phyloP scores from a whole-genome alignment of 2,113 vertebrate genomes.

The Hemibagrus wyckioides region DNA sequence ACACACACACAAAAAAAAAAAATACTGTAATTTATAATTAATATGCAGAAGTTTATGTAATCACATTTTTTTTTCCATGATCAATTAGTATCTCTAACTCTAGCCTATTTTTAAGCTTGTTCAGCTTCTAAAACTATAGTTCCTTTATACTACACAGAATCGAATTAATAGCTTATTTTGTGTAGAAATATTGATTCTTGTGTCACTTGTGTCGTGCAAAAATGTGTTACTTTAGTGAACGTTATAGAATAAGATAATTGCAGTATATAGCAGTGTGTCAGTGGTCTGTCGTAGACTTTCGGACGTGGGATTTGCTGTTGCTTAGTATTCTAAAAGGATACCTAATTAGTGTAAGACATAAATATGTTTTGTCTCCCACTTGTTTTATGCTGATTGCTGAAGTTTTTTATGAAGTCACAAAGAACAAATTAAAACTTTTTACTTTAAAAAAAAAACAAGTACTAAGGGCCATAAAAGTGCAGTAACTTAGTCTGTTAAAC shows the following conservation, averaged over 20 bases:
- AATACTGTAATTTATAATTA: background rate
- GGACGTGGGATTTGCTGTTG: background rate
- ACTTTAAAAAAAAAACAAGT: background rate
- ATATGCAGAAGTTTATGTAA: background rate
- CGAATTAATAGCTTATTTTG: background rate
- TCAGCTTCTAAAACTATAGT: background rate
- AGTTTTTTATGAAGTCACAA: background rate
- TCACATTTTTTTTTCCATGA: background rate
- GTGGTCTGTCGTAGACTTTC: background rate
- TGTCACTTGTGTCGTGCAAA: background rate
- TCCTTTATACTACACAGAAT: background rate
- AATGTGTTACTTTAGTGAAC: background rate
- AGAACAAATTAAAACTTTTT: background rate
- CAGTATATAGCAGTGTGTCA: background rate
- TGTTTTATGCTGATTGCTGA: background rate
- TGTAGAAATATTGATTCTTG: background rate
- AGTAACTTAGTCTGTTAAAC: background rate
- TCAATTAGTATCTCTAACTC: background rate
- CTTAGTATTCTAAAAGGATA: background rate
- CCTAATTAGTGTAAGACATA: background rate
- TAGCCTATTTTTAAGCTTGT: background rate
- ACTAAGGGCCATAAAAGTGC: background rate
- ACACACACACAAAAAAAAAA: background rate
- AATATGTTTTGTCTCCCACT: background rate
- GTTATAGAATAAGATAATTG: background rate